Percentiles rank a stretch among this genome's conserved stretches.
These are phyloP conservation scores for Zeugodacus cucurbitae DNA, from an alignment of 1,140 invertebrate species.

Conservation along the genomic window DNA sequence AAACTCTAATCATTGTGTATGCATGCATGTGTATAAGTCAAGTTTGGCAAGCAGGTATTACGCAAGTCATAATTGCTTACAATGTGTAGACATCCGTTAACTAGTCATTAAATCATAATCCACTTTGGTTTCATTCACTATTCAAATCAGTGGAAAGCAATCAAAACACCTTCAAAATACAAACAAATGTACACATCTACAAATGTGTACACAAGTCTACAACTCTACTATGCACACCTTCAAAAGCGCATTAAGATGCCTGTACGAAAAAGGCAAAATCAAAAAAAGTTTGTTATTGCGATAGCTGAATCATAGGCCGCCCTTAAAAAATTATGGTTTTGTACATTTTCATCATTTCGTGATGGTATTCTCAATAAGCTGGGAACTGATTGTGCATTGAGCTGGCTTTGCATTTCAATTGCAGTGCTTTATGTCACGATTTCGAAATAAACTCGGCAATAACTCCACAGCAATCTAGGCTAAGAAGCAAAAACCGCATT, in stretches of 20 bases:
- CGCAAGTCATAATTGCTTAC: not conserved
- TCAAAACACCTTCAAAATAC: not conserved
- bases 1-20: not conserved
- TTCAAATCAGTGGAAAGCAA: not conserved
- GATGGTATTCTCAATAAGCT: conserved; percentile 30
- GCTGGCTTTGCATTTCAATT: not conserved
- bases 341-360: not conserved
- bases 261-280: not conserved
- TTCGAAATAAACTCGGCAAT: conserved; percentile 6
- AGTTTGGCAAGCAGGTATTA: not conserved
- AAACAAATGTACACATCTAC: not conserved
- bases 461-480: not conserved
- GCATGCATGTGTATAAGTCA: not conserved
- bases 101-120: not conserved
- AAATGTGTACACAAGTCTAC: not conserved
- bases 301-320: not conserved
- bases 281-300: not conserved
- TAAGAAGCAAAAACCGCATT: not conserved
- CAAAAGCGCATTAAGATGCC: not conserved
- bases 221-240: not conserved
- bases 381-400: not conserved
- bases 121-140: not conserved
- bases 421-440: conserved; percentile 15
- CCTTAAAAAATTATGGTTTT: not conserved
- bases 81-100: not conserved